Conservation (phyloP, 2,797 vertebrate species). For the Ciconia nigra region DNA sequence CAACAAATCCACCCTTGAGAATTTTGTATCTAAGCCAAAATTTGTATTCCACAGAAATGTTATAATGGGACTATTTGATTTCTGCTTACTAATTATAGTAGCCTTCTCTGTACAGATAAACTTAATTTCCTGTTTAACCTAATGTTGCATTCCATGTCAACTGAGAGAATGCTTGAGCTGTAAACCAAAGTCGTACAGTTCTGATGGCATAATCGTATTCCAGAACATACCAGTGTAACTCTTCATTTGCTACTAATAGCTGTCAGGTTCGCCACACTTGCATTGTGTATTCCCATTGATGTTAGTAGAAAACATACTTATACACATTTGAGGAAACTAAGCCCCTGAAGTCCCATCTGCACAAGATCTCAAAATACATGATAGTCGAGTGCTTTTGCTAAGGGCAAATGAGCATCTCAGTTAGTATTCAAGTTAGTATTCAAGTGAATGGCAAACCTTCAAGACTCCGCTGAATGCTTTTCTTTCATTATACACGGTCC, state of each 20-base stretch:
- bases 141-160: neutral
- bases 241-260: neutral
- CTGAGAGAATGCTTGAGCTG: neutral
- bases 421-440: too few species aligned
- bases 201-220: rapidly evolving
- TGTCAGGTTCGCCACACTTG: neutral
- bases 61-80: neutral
- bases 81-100: neutral
- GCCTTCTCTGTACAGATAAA: neutral
- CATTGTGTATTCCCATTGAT: rapidly evolving
- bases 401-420: neutral
- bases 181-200: neutral
- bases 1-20: neutral
- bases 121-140: neutral
- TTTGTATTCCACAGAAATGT: neutral
- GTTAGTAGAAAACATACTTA: neutral
- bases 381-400: neutral
- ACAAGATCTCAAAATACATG: neutral
- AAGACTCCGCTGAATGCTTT: neutral
- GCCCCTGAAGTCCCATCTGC: neutral
- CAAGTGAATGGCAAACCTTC: neutral
- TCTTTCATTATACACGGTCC: rapidly evolving
- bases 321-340: rapidly evolving
- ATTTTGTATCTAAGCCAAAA: neutral
- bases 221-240: rapidly evolving